Evolutionary conservation across 2,888 invertebrate genomes (phyloP), one percentile per base, ranked within the genome.

Genomic region (Coelopa pilipes): DNA sequence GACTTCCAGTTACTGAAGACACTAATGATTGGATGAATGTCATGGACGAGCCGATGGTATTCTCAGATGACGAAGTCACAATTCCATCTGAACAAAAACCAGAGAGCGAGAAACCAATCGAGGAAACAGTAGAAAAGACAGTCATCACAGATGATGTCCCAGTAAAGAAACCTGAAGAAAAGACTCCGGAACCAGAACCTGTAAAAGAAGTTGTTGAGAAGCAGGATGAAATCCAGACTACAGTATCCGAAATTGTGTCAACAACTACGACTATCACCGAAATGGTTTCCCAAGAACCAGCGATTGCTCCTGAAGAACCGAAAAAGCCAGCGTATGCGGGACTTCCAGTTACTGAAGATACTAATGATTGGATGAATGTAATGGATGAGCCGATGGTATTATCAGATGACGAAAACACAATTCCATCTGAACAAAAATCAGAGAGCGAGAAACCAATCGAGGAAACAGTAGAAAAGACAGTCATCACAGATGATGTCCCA

Each of bases 371-470:
- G 81, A 83, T 88, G 82, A 80, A 83, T 74, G 83, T 84, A 12
- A 66, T 86, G 53, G 88, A 88, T 71, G 86, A 88, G 71, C 84
- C 86, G 13, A 80, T 81, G 73, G 75, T 76, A 13, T 79, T 83
- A 62, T 81, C 82, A 0, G 82, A 81, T 70, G 83, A 83, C 53
- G 83, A 75, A 19, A 75, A 34, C 34, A 4, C 34, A 34, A 34
- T 34, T 34, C 34, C 34, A 34, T 34, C 73, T 49, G 24, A 71
- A 46, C 69, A 76, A 63, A 81, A 57, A 24, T 19, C 13, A 24
- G 62, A 46, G n/a, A 73, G 17, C 21, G 21, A 68, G n/a, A n/a
- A 17, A 66, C 24, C 69, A 47, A 9, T 53, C 53, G 4, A 2
- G 10, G 15, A 53, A 11, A 11, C 53, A 13, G 53, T 53, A 53